Base-by-base conservation (phyloP, 1,140 invertebrate species). In the Dreissena rostriformis region DNA sequence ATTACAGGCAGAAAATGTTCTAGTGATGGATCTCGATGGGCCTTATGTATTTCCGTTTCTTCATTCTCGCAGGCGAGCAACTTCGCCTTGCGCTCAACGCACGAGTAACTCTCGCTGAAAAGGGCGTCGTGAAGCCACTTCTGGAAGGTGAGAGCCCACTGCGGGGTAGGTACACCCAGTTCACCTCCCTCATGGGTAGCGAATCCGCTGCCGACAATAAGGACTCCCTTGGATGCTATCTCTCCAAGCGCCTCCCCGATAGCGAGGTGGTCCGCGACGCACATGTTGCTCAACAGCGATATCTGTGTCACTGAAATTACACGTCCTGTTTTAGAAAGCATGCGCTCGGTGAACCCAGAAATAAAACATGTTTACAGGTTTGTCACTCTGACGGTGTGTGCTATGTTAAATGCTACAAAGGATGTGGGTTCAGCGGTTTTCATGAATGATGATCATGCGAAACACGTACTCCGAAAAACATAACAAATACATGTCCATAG, bases 1-100 rank as follows among this genome's bases (percentile, higher is more conserved):
- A 76, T 55, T 14, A 90, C 55, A 0, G 90, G 90, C 24, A 90
- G 52, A 63, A 89, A 88, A 84, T 91, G 90, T 66, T 91, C 89
- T 10, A 83, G 68, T 8, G 83, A 76, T 22, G 88, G 78, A 39
- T 39, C 39, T 5, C 8, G 2, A 86, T 91, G 90, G 29, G 87
- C 87, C 19, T 85, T 81, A 8, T 63, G 10, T n/a, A 89, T 81
- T 49, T 71, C 67, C 29, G 83, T 75, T 26, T 82, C 72, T 7
- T 70, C 83, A 68, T 86, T 55, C 10, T 52, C 39, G 73, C 83
- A 89, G 0, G 73, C 57, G 28, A 86, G 51, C 24, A 90, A 73
- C 28, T 76, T 86, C 22, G 29, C 24, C 55, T 87, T 86, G 15
- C 88, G 76, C 49, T 91, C 85, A 17, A 74, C 65, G 29, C 86